A percentile compares a stretch with the other conserved stretches of the same genome.
Evolutionary conservation across 2,797 vertebrate species (phyloP).

Genomic region (Ctenosaura bakeri): DNA sequence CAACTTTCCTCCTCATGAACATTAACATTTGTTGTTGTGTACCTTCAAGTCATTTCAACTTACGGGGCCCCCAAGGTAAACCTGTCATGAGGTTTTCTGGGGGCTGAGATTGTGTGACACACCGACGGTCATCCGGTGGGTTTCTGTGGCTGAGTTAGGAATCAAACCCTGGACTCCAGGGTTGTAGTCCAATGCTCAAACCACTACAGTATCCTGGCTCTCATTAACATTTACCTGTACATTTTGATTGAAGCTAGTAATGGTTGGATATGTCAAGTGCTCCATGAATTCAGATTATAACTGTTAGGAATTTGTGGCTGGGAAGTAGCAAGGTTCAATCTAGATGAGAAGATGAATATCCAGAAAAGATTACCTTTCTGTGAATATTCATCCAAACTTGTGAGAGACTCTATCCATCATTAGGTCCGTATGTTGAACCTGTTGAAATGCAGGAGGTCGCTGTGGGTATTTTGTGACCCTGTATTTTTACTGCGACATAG

Average conservation of each 20-base stretch:
- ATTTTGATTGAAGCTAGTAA: neutral
- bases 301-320: neutral
- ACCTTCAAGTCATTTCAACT: too few relatives aligned
- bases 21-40: neutral
- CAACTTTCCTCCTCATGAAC: neutral
- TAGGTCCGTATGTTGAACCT: neutral
- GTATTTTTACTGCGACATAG: neutral
- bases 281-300: neutral
- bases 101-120: too few relatives aligned
- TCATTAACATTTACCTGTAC: neutral
- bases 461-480: neutral
- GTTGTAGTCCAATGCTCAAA: too few relatives aligned
- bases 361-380: neutral
- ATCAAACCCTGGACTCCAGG: too few relatives aligned
- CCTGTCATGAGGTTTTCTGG: too few relatives aligned
- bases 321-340: neutral
- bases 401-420: neutral
- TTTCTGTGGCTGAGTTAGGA: too few relatives aligned
- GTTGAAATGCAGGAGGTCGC: neutral
- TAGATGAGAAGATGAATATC: neutral
- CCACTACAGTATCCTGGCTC: too few relatives aligned
- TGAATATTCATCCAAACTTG: neutral
- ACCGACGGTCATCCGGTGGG: too few relatives aligned
- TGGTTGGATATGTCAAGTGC: neutral
- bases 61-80: too few relatives aligned